Evolutionary conservation across 2,797 vertebrate species (phyloP), one percentile per base, ranked within the genome.

Genomic region (Dryobates pubescens): DNA sequence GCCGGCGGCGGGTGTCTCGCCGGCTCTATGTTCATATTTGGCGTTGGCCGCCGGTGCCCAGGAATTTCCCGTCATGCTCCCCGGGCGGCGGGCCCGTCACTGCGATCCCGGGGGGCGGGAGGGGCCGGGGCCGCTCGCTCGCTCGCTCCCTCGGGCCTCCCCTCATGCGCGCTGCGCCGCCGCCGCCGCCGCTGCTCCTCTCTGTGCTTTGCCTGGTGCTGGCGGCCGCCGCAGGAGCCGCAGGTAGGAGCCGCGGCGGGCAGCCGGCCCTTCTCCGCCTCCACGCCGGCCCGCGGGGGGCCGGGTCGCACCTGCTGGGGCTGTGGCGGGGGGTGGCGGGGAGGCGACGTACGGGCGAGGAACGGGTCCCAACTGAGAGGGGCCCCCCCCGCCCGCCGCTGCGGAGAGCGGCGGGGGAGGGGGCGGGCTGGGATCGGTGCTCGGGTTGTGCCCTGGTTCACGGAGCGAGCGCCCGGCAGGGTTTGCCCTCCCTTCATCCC

Each of bases 31-130:
- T 92, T 98, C 98, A 98, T 98, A 99, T 98, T 98, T 98, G 98
- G 98, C 76, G n/a, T 97, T 97, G 94, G 96, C 95, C 72, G 96
- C 92, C 91, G 83, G 93, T 93, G 97, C 91, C 95, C 95, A 97
- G 98, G 98, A 98, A 98, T 98, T 98, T 98, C 98, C 98, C 97
- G 97, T 96, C 98, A 98, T 98, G 98, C 98, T 96, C 94, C 89
- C 96, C 95, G 96, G 95, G 96, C 96, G 96, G 90, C 92, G 91
- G 79, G 79, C 78, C 64, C 82, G 88, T 86, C 68, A 27, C 92
- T 24, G 86, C 74, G 43, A 88, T 90, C 91, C 91, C 82, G 88
- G 77, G 85, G 85, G 81, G 83, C 85, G 51, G 78, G 51, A 70
- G 80, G 82, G 72, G 86, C 85, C 47, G 58, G 11, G 27, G 49